Conservation (phyloP, 2,888 invertebrate genomes). For the Eupithecia dodoneata region DNA sequence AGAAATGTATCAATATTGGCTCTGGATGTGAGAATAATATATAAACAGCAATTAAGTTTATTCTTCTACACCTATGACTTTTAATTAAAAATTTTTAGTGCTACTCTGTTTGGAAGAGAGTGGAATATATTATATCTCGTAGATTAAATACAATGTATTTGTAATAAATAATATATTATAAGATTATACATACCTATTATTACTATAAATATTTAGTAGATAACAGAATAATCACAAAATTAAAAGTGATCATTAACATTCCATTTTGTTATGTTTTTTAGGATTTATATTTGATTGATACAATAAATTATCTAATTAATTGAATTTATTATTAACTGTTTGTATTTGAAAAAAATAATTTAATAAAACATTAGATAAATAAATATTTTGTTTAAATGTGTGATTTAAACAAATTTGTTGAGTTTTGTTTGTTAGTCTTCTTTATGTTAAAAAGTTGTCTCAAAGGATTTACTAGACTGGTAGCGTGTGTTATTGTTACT, state of each 20-base stretch:
- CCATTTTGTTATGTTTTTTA: conserved; percentile 35
- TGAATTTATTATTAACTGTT: not conserved
- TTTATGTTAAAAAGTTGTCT: conserved; percentile 19
- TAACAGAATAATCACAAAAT: conserved; percentile 61
- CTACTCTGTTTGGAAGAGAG: conserved; percentile 42
- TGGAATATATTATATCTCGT: conserved; percentile 40
- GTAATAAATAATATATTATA: conserved; percentile 42
- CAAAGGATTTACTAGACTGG: not conserved
- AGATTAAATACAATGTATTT: conserved; percentile 28
- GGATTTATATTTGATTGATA: not conserved
- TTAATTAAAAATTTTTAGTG: conserved; percentile 23
- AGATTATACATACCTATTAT: conserved; percentile 31
- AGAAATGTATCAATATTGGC: not conserved
- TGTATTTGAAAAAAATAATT: not conserved
- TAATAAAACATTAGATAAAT: not conserved
- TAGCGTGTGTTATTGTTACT: not conserved
- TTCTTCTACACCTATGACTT: not conserved
- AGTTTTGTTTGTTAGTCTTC: conserved; percentile 43
- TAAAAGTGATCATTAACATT: conserved; percentile 40
- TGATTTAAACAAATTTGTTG: conserved; percentile 35
- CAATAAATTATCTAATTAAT: not conserved
- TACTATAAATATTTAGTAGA: conserved; percentile 51
- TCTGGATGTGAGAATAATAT: not conserved
- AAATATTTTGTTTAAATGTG: not conserved
- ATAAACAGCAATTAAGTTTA: not conserved